Base-by-base conservation (phyloP, 2,797 vertebrate species). In the Psittacula echo region DNA sequence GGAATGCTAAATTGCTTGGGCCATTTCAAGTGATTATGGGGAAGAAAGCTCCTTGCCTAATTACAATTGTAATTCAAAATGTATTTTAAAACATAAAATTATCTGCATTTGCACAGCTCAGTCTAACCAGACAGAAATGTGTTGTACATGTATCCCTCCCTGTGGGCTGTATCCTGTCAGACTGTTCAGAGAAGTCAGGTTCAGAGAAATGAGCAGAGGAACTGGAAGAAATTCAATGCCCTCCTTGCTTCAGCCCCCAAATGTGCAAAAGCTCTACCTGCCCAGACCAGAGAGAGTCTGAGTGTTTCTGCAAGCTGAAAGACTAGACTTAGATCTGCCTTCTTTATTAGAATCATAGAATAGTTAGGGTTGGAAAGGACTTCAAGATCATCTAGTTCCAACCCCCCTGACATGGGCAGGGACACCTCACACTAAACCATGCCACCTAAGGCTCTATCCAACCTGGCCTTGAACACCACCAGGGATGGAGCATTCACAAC, bases 81-180 rank as follows among this genome's bases (percentile, higher is more conserved):
- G 58, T 93, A 75, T 83, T 97, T 86, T 96, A 95, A 97, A 96
- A 95, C 92, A 95, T 89, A 92, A 95, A 95, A 58, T 91, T 95
- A 93, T 90, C 93, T 93, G 62, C 29, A 44, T 44, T 94, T 86
- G 54, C 62, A 93, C 87, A 88, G 62, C 65, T 92, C 65, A 62
- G 12, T 89, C 58, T 78, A 91, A 71, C 50, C 27, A 64, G 68
- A 29, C 75, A 66, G 66, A 77, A 95, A 53, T 8, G 5, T 7
- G 5, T 32, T 56, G 29, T 56, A n/a, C 54, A 93, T 34, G 14
- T 60, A 71, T 51, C 50, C 20, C 30, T 83, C 72, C 76, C 86
- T 58, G 37, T 51, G 68, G 94, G 68, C 81, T 78, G 19, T 48
- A 2, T 50, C 80, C 61, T 62, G 78, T 66, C 81, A 21, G 48